Evolutionary conservation across 2,888 invertebrate genomes (phyloP).

Genomic region (Carcina quercana): DNA sequence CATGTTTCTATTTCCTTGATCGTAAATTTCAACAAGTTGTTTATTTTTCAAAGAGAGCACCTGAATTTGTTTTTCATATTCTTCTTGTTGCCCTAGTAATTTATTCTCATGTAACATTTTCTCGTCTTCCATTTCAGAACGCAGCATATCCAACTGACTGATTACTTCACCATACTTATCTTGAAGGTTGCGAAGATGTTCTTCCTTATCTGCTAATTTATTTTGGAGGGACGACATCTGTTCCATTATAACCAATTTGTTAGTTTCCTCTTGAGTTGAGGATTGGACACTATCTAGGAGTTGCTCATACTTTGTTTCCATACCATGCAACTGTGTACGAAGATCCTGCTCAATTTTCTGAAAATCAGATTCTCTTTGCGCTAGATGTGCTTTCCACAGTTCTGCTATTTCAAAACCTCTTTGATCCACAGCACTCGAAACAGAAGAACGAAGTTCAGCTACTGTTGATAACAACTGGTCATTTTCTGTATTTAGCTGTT

Average conservation of each 20-base stretch:
- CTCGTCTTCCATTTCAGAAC: conserved; percentile 65
- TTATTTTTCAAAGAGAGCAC: conserved; percentile 37
- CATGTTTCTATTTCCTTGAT: conserved; percentile 31
- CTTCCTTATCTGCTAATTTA: conserved; percentile 62
- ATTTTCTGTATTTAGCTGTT: conserved; percentile 56
- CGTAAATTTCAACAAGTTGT: conserved; percentile 28
- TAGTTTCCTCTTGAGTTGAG: conserved; percentile 63
- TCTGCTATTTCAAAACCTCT: conserved; percentile 80
- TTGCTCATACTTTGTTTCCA: conserved; percentile 65
- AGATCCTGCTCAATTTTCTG: conserved; percentile 65
- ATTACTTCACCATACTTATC: conserved; percentile 55
- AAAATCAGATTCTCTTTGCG: conserved; percentile 78
- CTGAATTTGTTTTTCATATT: conserved; percentile 52
- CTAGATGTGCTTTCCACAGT: conserved; percentile 80
- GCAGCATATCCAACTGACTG: conserved; percentile 51
- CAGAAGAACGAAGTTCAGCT: conserved; percentile 57
- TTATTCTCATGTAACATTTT: conserved; percentile 58
- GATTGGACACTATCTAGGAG: conserved; percentile 59
- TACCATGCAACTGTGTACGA: conserved; percentile 61
- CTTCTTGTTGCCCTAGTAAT: conserved; percentile 56
- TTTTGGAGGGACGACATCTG: conserved; percentile 54
- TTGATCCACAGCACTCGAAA: conserved; percentile 76
- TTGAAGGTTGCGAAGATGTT: conserved; percentile 51
- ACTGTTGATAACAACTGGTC: conserved; percentile 59
- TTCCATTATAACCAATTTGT: conserved; percentile 51